Base-by-base conservation (phyloP, 1,140 invertebrate species). In the Bombus waltoni region DNA sequence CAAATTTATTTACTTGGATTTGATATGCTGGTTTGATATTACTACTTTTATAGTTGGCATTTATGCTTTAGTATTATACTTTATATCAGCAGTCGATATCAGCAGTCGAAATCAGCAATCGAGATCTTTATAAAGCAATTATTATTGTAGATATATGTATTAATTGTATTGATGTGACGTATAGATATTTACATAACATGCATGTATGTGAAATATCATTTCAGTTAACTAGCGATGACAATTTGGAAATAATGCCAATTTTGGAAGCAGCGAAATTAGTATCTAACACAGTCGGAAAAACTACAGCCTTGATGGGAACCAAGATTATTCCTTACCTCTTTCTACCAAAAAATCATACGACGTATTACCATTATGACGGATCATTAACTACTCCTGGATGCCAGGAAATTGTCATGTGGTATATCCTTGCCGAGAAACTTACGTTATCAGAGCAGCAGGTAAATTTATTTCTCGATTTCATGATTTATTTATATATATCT, bases 381-480 rank as follows among this genome's bases (percentile, higher is more conserved):
- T 98, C 97, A 0, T 93, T 98, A 65, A 98, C 97, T 3, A 98
- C 97, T 10, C 97, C 97, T 3, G 94, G 93, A 2, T 98, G 97
- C 88, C 96, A 96, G 68, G 97, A 98, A 92, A 95, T 96, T 38
- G 97, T 98, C 3, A 96, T 96, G 3, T 98, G 97, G 97, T 97
- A 97, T 11, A 95, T 98, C 6, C 96, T 98, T 80, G 95, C 96
- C 2, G 94, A 96, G 62, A 96, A 96, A 66, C 92, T 96, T 40
- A 94, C 95, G 1, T 96, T 98, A 57, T 96, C 96, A 0, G 90
- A 95, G 59, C 88, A 94, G 18, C 97, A 97, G 95, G 96, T 97
- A 88, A 86, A 85, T 83, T 68, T 15, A 73, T 59, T 32, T 35
- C 1, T 22, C 38, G 40, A 22, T 47, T 72, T 77, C 40, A 4